A percentile compares a stretch with the other conserved stretches of the same genome.
These are phyloP conservation scores for Centropyge bicolor DNA, from an alignment of 2,797 vertebrate genomes.

Conservation along the genomic window DNA sequence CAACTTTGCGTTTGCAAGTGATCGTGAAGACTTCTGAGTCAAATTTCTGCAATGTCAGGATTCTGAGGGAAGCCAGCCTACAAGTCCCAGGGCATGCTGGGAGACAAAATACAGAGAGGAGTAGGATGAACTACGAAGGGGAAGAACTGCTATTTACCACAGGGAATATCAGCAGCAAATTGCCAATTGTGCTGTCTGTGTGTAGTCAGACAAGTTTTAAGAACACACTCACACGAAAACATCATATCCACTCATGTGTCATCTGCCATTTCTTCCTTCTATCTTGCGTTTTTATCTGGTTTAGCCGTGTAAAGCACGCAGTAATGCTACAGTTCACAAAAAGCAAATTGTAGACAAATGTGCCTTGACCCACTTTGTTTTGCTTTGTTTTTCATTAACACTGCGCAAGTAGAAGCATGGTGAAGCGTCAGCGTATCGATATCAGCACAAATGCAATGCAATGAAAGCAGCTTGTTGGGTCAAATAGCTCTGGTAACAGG, in stretches of 20 bases:
- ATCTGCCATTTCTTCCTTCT: not conserved
- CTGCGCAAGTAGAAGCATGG: constrained; percentile 4
- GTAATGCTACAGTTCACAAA: not conserved
- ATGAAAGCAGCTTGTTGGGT: constrained; percentile 70
- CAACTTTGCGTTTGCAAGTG: not conserved
- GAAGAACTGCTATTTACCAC: not conserved
- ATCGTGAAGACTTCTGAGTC: not conserved
- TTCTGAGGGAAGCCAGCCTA: not conserved
- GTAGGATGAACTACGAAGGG: not conserved
- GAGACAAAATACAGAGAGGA: not conserved
- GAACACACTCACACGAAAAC: not conserved
- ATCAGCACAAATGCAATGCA: constrained; percentile 69
- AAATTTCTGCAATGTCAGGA: constrained; percentile 25
- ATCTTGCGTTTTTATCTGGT: constrained; percentile 18
- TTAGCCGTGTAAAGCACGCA: constrained; percentile 12
- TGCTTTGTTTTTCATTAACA: constrained; percentile 10
- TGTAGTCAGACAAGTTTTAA: not conserved
- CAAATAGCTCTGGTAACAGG: constrained; percentile 75
- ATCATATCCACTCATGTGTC: not conserved
- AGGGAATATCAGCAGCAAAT: not conserved
- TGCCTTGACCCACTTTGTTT: not conserved
- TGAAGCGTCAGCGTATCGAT: constrained; percentile 56
- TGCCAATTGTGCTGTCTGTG: not conserved
- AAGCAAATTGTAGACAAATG: constrained; percentile 38
- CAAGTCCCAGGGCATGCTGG: not conserved